These are phyloP conservation scores for Melanerpes formicivorus DNA, from an alignment of 2,113 vertebrate genomes.

Conservation along the genomic window DNA sequence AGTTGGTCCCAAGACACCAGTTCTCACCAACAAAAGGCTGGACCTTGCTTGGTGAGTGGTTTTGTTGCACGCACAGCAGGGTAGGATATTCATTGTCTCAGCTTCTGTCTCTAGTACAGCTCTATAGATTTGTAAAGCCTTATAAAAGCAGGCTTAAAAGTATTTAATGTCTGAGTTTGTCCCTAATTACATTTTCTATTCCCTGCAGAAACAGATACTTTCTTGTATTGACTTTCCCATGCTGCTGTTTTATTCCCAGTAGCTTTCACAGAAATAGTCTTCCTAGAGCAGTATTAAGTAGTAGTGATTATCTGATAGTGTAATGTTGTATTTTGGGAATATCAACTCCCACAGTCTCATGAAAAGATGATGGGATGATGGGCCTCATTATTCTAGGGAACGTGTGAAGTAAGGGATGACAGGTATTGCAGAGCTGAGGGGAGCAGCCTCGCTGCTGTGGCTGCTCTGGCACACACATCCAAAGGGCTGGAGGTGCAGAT, in stretches of 20 bases:
- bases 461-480: too few species aligned
- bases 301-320: conserved; percentile 33
- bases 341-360: conserved; percentile 49
- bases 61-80: background rate
- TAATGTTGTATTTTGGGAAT: conserved; percentile 52
- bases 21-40: background rate
- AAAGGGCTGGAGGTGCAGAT: background rate
- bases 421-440: background rate
- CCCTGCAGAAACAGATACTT: background rate
- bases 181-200: background rate
- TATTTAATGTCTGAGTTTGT: background rate
- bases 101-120: background rate
- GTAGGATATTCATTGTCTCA: background rate
- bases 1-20: background rate
- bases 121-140: background rate
- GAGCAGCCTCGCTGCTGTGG: background rate
- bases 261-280: conserved; percentile 19
- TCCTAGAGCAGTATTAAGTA: conserved; percentile 5
- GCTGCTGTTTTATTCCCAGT: conserved; percentile 21
- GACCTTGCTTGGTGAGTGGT: background rate
- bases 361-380: conserved; percentile 53
- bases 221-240: background rate
- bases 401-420: background rate
- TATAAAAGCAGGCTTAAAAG: background rate
- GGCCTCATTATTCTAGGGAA: conserved; percentile 29